Evolutionary conservation across 2,797 vertebrate species (phyloP).

Genomic region (Anas capensis): DNA sequence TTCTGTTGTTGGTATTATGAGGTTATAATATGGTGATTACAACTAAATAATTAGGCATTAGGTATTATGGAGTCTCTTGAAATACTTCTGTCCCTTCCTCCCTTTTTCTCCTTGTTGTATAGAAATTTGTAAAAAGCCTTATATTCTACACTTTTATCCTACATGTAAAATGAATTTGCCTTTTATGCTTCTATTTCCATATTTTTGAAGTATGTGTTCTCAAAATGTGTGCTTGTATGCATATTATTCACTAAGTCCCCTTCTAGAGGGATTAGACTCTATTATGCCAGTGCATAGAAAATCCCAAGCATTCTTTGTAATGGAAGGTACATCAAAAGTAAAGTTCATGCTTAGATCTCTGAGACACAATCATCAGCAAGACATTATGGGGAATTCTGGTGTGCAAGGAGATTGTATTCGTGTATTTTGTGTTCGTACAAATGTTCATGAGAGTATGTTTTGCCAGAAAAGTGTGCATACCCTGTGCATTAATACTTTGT

Average conservation of each 20-base stretch:
- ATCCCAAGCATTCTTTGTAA: background rate
- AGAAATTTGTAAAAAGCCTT: background rate
- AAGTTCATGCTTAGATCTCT: background rate
- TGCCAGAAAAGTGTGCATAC: background rate
- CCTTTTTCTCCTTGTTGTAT: background rate
- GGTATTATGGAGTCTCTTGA: background rate
- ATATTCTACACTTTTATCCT: background rate
- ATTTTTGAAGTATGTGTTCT: background rate
- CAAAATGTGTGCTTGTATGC: background rate
- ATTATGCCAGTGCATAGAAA: background rate
- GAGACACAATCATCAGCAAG: background rate
- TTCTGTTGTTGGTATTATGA: background rate
- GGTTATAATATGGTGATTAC: background rate
- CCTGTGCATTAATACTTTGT: background rate
- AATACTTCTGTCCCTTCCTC: background rate
- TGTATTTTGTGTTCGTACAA: background rate
- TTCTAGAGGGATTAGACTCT: background rate
- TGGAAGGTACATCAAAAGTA: background rate
- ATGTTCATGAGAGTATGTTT: rapidly evolving
- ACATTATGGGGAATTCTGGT: background rate
- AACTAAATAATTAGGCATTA: background rate
- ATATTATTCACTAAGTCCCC: background rate
- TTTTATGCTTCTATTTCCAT: background rate
- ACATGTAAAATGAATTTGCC: background rate
- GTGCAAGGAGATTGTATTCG: background rate